phyloP scores from a whole-genome alignment of 2,888 invertebrate species.

The Diabrotica balteata region DNA sequence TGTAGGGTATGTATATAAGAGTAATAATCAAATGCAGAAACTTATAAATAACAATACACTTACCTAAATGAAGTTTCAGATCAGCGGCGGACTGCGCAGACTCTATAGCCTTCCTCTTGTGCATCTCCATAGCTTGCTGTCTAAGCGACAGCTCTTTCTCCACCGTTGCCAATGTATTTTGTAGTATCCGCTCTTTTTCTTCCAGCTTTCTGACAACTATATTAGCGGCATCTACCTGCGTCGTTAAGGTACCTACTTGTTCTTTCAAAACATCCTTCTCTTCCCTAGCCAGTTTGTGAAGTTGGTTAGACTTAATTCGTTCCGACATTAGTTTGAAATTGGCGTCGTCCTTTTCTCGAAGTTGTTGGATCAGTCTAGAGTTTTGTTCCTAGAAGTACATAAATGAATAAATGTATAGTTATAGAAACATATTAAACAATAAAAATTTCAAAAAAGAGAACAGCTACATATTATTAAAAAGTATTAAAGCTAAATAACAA shows the following conservation, averaged over 20 bases:
- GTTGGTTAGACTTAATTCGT: conserved; percentile 92
- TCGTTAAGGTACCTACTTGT: conserved; percentile 63
- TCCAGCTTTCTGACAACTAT: conserved; percentile 92
- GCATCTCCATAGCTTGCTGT: conserved; percentile 97
- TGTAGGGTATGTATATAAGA: too few species aligned
- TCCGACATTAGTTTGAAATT: conserved; percentile 99
- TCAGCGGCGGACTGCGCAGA: conserved; percentile 97
- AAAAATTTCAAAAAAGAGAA: too few species aligned
- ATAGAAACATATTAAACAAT: too few species aligned
- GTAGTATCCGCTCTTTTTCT: conserved; percentile 93
- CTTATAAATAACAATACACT: conserved; percentile 28
- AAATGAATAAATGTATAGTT: too few species aligned
- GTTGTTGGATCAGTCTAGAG: conserved; percentile 90
- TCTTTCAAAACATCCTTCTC: conserved; percentile 94
- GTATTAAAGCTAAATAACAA: too few species aligned
- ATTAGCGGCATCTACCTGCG: conserved; percentile 88
- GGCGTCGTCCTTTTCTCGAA: conserved; percentile 96
- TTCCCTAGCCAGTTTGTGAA: conserved; percentile 91
- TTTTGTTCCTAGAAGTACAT: conserved; percentile 76
- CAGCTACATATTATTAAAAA: too few species aligned
- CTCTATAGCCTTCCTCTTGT: conserved; percentile 97
- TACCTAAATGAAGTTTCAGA: conserved; percentile 90
- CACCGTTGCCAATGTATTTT: conserved; percentile 88
- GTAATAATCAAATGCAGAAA: conserved; percentile 6
- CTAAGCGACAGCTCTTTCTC: conserved; percentile 93